These are phyloP conservation scores for Capitella teleta DNA, from an alignment of 1,140 invertebrate genomes.

Conservation along the genomic window DNA sequence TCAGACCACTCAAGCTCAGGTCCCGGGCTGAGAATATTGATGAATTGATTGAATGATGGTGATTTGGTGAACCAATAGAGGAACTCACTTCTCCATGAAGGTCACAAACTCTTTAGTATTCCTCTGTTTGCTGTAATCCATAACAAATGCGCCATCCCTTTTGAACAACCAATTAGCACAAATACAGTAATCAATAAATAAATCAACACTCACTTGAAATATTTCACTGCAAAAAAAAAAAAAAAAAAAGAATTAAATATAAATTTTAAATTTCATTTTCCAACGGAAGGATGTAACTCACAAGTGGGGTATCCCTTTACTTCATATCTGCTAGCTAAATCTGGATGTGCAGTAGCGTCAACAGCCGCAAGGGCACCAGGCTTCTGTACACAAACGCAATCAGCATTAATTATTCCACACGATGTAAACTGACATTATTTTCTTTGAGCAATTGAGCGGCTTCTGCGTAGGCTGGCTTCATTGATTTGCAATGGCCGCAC, in stretches of 20 bases:
- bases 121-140: conserved; percentile 7
- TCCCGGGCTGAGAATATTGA: background rate
- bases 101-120: conserved; percentile 43
- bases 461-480: conserved; percentile 43
- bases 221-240: conserved; percentile 31
- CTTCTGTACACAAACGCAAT: conserved; percentile 1
- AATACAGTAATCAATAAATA: conserved; percentile 3
- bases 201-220: conserved; percentile 36
- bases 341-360: conserved; percentile 85
- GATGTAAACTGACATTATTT: conserved; percentile 21
- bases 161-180: background rate
- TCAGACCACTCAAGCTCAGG: conserved; percentile 1
- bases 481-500: conserved; percentile 47
- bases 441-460: conserved; percentile 31
- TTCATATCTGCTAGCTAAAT: conserved; percentile 75
- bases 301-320: conserved; percentile 87
- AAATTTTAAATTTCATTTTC: background rate
- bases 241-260: conserved; percentile 10
- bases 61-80: background rate
- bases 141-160: background rate
- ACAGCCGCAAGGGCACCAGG: conserved; percentile 71
- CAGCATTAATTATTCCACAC: background rate
- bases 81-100: conserved; percentile 43
- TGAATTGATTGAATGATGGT: background rate
- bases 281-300: conserved; percentile 1